Evolutionary conservation across 2,888 invertebrate genomes (phyloP), one percentile per base, ranked within the genome.

Genomic region (Eilema depressum): DNA sequence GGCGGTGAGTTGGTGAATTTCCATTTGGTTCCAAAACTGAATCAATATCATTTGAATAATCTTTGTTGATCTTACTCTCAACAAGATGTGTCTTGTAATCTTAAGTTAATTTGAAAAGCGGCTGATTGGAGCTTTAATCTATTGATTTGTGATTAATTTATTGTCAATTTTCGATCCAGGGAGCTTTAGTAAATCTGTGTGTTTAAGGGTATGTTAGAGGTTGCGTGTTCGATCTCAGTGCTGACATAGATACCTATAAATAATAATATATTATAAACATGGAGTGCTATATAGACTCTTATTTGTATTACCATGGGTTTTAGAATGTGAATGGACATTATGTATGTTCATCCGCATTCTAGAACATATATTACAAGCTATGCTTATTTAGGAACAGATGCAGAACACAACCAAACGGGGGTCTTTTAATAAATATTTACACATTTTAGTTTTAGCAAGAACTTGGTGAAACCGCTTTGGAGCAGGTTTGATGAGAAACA

Each of bases 401-500:
- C 57, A 57, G 57, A 23, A 14, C 26, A 59, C 14, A 25, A n/a
- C n/a, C n/a, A n/a, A n/a, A 1, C 14, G 25, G 5, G 14, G 25
- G 23, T 14, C 14, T 26, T 12, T 25, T 25, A 26, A 12, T 25
- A 59, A 59, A 23, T 59, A 17, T 59, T 59, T 26, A 59, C 59
- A 17, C 59, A 33, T 28, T 30, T 11, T 25, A 30, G 28, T 64
- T 64, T 25, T 57, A 66, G 33, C n/a, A 57, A 33, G 14, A 14
- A 37, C 33, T 33, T 57, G 20, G 56, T 56, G 30, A 65, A 33
- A 66, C 25, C 25, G 23, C 23, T 37, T 25, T 25, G 57, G 57
- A 65, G 57, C 25, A 61, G 53, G 65, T 71, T 71, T 69, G 73
- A 78, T 74, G 72, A 65, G 56, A 33, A 61, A 56, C 71, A 71